Base-by-base conservation (phyloP, 2,888 invertebrate genomes). In the Anodontia alba region DNA sequence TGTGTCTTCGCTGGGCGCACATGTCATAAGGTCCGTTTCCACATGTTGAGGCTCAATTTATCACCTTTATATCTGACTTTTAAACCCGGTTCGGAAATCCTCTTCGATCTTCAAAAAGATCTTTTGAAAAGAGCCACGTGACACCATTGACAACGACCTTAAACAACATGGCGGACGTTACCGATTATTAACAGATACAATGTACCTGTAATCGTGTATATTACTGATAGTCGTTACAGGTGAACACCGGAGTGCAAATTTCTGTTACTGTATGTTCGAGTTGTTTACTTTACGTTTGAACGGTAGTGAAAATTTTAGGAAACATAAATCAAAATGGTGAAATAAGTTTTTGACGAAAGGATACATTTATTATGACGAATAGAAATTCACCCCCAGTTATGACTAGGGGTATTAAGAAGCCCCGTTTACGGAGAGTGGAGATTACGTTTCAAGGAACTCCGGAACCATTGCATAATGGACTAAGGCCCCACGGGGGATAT, bases 121-220 rank as follows among this genome's bases (percentile, higher is more conserved):
- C 33, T 33, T 33, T 62, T 62, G 62, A 62, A 62, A 62, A 17
- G 10, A 29, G 33, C 33, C 72, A 57, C 72, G 69, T 76, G 78
- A 73, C 73, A 38, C 84, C 86, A 84, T 83, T 88, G 88, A 85
- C 84, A 75, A 88, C 88, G 79, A 68, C 71, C 51, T 57, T 85
- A 81, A 88, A 88, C 88, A 88, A 84, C 81, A 88, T 88, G 88
- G 87, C 87, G 54, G 87, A 57, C 42, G 43, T n/a, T 69, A 76
- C 80, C 77, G 80, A 62, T 38, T 62, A 62, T n/a, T 33, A 33
- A 1, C 23, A 33, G 20, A 62, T 23, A 23, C 26, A 57, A 23
- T 7, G n/a, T 29, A 23, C 54, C 29, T 54, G 5, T 29, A 29
- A 62, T 8, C 5, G 20, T 62, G 62, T 33, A 62, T 17, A 31